Percentiles rank a stretch among this genome's conserved stretches.
Conservation (phyloP, 2,113 vertebrate species). For the Beaufortia kweichowensis region DNA sequence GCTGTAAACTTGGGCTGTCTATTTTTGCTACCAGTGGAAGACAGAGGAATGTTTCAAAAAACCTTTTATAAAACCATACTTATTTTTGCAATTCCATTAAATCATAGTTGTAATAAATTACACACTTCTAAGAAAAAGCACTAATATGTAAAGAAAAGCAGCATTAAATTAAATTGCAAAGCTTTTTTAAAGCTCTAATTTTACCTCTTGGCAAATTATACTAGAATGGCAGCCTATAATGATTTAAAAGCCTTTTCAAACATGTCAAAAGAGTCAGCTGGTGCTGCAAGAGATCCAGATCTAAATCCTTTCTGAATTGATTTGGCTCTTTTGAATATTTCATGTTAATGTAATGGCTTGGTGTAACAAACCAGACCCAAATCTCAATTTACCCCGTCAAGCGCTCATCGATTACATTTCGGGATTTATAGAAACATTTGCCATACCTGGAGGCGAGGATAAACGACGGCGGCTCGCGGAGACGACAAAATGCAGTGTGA, state of each 20-base stretch:
- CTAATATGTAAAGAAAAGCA: conserved; percentile 10
- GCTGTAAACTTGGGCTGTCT: too few species aligned
- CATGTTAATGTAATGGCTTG: conserved; percentile 67
- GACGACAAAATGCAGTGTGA: conserved; percentile 58
- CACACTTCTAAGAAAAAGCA: conserved; percentile 8
- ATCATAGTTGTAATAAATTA: background rate
- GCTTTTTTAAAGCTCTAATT: conserved; percentile 16
- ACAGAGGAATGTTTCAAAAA: background rate
- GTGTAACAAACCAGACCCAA: conserved; percentile 67
- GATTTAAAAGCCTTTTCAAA: conserved; percentile 26
- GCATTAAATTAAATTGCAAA: conserved; percentile 18
- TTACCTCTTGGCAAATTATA: conserved; percentile 18
- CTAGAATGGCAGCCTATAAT: conserved; percentile 25
- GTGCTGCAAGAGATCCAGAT: conserved; percentile 53
- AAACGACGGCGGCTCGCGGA: conserved; percentile 56
- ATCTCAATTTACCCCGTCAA: conserved; percentile 67
- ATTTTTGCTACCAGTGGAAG: background rate
- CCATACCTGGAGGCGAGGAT: conserved; percentile 50
- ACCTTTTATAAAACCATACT: background rate
- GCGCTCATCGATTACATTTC: conserved; percentile 65
- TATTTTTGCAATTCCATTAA: background rate
- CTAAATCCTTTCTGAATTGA: conserved; percentile 57
- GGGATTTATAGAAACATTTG: conserved; percentile 60
- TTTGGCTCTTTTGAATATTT: conserved; percentile 66
- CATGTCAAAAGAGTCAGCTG: conserved; percentile 43